Base-by-base conservation (phyloP, 2,797 vertebrate species). In the Pygocentrus nattereri region DNA sequence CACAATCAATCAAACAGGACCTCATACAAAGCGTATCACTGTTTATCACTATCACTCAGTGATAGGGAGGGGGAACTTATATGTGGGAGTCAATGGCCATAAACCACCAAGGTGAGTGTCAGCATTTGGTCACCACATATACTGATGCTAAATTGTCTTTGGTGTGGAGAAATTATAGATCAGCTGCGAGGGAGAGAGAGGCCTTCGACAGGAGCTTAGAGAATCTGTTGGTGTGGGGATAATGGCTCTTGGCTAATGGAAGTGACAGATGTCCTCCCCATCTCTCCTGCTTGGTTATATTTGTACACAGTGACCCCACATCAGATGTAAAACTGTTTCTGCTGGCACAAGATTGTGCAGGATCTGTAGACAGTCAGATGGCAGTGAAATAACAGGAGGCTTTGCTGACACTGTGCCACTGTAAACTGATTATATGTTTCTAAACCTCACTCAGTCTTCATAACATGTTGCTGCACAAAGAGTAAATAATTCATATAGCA, bases 281-380 rank as follows among this genome's bases (percentile, higher is more conserved):
- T 77, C 47, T 61, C 73, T 49, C 75, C 50, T 69, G 77, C 34
- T 64, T 65, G 67, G 81, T 77, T 84, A 85, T 76, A 82, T 81
- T 76, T 83, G 59, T 80, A 50, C 49, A 74, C 76, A 76, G 58
- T 81, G 82, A 84, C 82, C 77, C 64, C 52, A 73, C 78, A 75
- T 84, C 80, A 86, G 65, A 65, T 78, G 58, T 30, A 70, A 73
- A 76, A 84, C 38, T 73, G 75, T 75, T 76, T 80, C 44, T 71
- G 41, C 74, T 80, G 80, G 79, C 73, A 79, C 38, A 34, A 75
- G 52, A 72, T 56, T 74, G 71, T 44, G 34, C 47, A 75, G 61
- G 58, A 77, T 5, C 38, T 75, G 54, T 8, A 30, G 54, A 61
- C 65, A 70, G 71, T 74, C 75, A 76, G 58, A 74, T 84, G 74